A percentile compares a stretch with the other conserved stretches of the same genome.
Evolutionary conservation across 2,797 vertebrate genomes (phyloP).

Genomic region (Anisognathus igniventris): DNA sequence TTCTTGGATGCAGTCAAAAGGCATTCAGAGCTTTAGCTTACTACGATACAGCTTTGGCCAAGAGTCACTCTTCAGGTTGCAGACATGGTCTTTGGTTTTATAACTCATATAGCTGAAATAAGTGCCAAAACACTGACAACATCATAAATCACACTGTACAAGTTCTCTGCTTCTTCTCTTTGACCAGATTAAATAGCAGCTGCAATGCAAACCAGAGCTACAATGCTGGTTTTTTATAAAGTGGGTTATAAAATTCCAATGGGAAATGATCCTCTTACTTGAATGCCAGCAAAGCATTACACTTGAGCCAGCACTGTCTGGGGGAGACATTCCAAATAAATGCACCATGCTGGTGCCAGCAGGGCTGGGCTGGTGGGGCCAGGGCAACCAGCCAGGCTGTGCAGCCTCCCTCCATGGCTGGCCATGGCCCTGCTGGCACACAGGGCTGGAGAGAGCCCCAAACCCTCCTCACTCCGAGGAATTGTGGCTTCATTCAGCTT

Average conservation of each 20-base stretch:
- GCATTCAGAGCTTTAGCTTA: neutral
- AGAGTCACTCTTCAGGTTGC: neutral
- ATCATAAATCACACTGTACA: neutral
- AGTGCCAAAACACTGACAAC: neutral
- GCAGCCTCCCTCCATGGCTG: rapidly evolving
- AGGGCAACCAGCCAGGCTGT: neutral
- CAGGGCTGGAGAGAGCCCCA: rapidly evolving
- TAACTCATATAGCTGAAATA: neutral
- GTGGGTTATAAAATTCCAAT: neutral
- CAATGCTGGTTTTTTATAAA: neutral
- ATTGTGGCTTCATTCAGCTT: neutral
- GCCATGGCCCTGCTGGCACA: neutral
- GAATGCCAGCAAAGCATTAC: neutral
- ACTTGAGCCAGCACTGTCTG: neutral
- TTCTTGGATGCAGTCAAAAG: neutral
- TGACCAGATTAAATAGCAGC: neutral
- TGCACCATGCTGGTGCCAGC: neutral
- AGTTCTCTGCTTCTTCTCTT: neutral
- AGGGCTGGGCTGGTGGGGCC: neutral
- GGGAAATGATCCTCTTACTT: neutral
- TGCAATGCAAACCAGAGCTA: neutral
- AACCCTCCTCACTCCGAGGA: neutral
- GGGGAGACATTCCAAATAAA: neutral
- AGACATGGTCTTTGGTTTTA: neutral
- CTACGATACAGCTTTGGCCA: neutral